These are phyloP conservation scores for Mythimna loreyi DNA, from an alignment of 2,888 invertebrate genomes.

Conservation along the genomic window DNA sequence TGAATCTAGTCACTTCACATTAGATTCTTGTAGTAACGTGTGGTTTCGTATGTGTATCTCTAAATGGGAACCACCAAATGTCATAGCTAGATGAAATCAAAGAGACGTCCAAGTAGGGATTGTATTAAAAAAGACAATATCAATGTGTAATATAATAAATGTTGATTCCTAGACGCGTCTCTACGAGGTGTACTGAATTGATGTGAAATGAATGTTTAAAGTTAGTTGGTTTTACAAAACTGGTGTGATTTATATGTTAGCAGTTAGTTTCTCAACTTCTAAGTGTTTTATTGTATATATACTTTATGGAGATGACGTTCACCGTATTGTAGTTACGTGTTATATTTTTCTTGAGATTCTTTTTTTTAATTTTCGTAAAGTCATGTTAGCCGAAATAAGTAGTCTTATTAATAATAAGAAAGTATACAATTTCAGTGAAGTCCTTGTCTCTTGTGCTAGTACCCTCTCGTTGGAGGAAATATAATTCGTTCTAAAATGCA, in stretches of 20 bases:
- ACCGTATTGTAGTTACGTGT: neutral
- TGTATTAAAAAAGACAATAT: constrained; percentile 86
- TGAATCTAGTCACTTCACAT: constrained; percentile 37
- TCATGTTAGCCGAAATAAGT: neutral
- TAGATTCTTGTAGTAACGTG: constrained; percentile 1
- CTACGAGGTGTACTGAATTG: constrained; percentile 57
- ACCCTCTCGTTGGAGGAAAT: too few relatives aligned
- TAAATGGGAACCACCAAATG: constrained; percentile 62
- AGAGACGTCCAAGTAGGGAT: constrained; percentile 84
- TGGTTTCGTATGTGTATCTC: constrained; percentile 28
- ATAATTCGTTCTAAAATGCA: too few relatives aligned
- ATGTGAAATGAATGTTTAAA: constrained; percentile 62
- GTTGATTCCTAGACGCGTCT: constrained; percentile 60
- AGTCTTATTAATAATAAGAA: too few relatives aligned
- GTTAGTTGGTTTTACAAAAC: constrained; percentile 56
- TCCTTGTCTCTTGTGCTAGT: too few relatives aligned
- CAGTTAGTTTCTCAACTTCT: constrained; percentile 47
- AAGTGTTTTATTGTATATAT: constrained; percentile 44
- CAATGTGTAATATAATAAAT: constrained; percentile 74
- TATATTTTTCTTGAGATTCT: neutral
- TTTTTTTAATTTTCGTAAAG: neutral
- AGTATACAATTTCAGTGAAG: too few relatives aligned
- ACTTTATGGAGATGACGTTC: constrained; percentile 23
- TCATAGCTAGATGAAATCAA: constrained; percentile 87
- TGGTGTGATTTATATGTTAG: constrained; percentile 65